Conservation (phyloP, 2,888 invertebrate genomes). For the Mermis nigrescens region DNA sequence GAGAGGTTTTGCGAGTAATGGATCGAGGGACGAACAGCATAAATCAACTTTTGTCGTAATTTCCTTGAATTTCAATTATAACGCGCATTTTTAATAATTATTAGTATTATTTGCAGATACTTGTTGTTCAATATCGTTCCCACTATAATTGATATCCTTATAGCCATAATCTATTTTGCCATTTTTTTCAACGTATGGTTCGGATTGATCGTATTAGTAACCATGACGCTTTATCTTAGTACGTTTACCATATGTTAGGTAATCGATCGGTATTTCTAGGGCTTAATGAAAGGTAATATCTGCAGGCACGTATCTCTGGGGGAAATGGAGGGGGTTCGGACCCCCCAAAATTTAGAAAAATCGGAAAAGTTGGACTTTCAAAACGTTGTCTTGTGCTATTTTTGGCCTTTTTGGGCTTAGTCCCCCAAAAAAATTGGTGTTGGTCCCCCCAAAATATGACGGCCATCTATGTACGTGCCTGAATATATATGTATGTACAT, state of each 20-base stretch:
- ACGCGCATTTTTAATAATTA: background rate
- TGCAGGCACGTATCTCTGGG: too few species aligned
- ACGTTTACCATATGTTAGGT: slow-evolving; percentile 37
- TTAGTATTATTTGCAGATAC: slow-evolving; percentile 27
- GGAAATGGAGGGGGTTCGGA: too few species aligned
- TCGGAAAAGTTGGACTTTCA: too few species aligned
- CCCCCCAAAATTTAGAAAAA: too few species aligned
- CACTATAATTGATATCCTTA: slow-evolving; percentile 69
- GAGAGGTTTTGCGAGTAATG: slow-evolving; percentile 85
- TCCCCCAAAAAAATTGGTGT: too few species aligned
- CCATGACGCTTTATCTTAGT: slow-evolving; percentile 82
- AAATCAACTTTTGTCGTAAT: slow-evolving; percentile 48
- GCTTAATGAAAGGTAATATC: too few species aligned
- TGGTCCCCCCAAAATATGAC: too few species aligned
- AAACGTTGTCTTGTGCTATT: too few species aligned
- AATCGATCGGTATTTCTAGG: too few species aligned
- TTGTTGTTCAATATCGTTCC: slow-evolving; percentile 80
- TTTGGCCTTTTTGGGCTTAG: too few species aligned
- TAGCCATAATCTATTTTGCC: slow-evolving; percentile 74
- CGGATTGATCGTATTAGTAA: slow-evolving; percentile 74
- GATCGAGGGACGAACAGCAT: slow-evolving; percentile 91
- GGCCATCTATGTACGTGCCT: too few species aligned
- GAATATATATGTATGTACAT: too few species aligned
- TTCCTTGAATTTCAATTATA: background rate
- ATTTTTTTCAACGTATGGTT: slow-evolving; percentile 76